Evolutionary conservation across 2,888 invertebrate species (phyloP).

Genomic region (Athalia rosae): DNA sequence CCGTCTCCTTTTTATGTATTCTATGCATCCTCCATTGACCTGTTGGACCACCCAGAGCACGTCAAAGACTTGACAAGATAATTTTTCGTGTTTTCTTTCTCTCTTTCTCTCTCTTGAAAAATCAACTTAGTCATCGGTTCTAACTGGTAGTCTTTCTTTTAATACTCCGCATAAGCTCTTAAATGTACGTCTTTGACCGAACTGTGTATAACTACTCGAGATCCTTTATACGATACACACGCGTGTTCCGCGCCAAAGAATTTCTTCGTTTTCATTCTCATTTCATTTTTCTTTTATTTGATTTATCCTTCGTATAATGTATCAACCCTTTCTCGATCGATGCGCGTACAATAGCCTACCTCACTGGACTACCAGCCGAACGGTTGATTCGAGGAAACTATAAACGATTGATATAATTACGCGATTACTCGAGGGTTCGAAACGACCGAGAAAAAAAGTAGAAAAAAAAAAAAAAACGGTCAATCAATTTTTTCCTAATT

Average conservation of each 20-base stretch:
- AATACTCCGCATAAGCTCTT: slow-evolving; percentile 64
- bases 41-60: slow-evolving; percentile 68
- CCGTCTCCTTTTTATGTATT: background rate
- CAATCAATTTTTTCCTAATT: no score
- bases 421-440: no score
- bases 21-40: slow-evolving; percentile 42
- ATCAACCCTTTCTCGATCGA: background rate
- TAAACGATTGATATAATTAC: no score
- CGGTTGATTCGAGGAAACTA: no score
- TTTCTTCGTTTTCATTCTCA: slow-evolving; percentile 48
- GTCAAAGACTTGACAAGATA: slow-evolving; percentile 67
- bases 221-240: slow-evolving; percentile 58
- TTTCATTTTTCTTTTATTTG: background rate
- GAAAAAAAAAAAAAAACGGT: no score
- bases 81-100: slow-evolving; percentile 56
- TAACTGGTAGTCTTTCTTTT: slow-evolving; percentile 73
- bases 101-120: slow-evolving; percentile 63
- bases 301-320: background rate
- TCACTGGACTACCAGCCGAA: no score
- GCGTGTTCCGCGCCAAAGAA: slow-evolving; percentile 50
- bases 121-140: slow-evolving; percentile 71
- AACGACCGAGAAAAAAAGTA: no score
- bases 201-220: slow-evolving; percentile 58
- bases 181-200: slow-evolving; percentile 57
- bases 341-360: background rate